These are phyloP conservation scores for Circaetus cinerascens DNA, from an alignment of 2,113 vertebrate species.

Conservation along the genomic window DNA sequence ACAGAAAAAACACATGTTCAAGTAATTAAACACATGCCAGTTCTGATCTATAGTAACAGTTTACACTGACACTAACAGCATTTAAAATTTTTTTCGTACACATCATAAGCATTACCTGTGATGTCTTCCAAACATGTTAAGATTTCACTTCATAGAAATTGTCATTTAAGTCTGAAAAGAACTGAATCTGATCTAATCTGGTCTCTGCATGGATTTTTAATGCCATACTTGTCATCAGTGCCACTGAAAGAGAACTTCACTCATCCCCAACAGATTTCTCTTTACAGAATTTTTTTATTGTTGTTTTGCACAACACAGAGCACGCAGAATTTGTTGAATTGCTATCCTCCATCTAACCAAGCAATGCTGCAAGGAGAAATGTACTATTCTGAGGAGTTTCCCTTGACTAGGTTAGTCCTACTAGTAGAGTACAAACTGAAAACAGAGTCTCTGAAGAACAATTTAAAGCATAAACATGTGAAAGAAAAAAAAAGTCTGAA, in stretches of 20 bases:
- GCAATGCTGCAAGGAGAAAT: not conserved
- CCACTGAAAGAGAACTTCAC: not conserved
- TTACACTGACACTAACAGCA: not conserved
- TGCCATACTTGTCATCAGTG: not conserved
- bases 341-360: not conserved
- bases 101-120: not conserved
- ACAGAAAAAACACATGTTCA: not conserved
- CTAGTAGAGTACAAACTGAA: not conserved
- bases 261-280: not conserved
- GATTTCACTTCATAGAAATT: not conserved
- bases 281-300: not conserved
- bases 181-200: not conserved
- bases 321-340: not conserved
- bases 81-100: not conserved
- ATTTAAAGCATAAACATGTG: not conserved
- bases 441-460: not conserved
- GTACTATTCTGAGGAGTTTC: not conserved
- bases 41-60: not conserved
- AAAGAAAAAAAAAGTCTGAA: not conserved
- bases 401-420: not conserved
- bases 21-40: not conserved
- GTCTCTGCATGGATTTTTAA: not conserved
- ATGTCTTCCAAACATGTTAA: not conserved
- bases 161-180: not conserved
- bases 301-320: not conserved